Conservation (phyloP, 2,888 invertebrate genomes). For the Seira ritae region DNA sequence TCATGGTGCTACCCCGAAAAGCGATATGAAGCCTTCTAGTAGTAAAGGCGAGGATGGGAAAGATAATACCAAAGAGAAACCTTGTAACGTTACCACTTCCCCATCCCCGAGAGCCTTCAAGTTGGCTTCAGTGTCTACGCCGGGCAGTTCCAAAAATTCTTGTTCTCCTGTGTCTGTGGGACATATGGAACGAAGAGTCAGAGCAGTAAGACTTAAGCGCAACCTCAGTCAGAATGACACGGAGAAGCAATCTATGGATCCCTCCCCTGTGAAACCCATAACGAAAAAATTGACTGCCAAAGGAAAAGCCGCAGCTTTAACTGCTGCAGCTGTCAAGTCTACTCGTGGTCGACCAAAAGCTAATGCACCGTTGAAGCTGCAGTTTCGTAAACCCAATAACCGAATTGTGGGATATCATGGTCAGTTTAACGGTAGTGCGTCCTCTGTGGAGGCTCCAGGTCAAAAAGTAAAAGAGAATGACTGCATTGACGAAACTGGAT, state of each 20-base stretch:
- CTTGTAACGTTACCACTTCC: constrained; percentile 39
- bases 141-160: not conserved
- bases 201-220: constrained; percentile 47
- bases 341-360: constrained; percentile 48
- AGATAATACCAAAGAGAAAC: constrained; percentile 54
- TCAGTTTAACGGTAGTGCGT: constrained; percentile 38
- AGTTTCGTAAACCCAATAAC: constrained; percentile 20
- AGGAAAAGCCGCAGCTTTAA: constrained; percentile 19
- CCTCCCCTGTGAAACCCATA: no score
- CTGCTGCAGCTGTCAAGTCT: constrained; percentile 18
- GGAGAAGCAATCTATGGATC: no score
- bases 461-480: not conserved
- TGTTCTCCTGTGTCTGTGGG: not conserved
- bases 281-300: not conserved
- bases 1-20: constrained; percentile 43
- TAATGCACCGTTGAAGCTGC: not conserved
- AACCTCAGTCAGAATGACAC: no score
- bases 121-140: constrained; percentile 43
- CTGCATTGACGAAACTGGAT: constrained; percentile 36
- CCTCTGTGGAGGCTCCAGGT: not conserved
- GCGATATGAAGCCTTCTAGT: not conserved
- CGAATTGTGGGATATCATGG: constrained; percentile 18
- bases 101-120: constrained; percentile 47
- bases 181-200: constrained; percentile 23
- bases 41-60: not conserved